Percentiles rank a stretch among this genome's conserved stretches.
Evolutionary conservation across 2,113 vertebrate species (phyloP).

Genomic region (Loxodonta africana): DNA sequence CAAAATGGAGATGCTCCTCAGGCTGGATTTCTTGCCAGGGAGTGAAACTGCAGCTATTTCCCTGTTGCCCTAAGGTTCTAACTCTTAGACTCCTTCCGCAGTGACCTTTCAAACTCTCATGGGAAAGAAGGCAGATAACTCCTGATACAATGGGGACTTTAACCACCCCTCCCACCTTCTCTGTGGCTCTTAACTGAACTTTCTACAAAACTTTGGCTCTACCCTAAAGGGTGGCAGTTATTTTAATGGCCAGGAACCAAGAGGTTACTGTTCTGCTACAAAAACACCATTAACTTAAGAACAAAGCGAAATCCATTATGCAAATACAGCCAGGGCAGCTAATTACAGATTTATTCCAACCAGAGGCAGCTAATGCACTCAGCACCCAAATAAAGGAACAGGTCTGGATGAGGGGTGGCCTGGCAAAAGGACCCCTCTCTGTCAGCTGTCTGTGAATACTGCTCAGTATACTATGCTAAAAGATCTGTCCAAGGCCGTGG

Average conservation of each 20-base stretch:
- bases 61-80: not conserved
- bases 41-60: not conserved
- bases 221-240: constrained; percentile 72
- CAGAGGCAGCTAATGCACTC: constrained; percentile 76
- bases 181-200: constrained; percentile 68
- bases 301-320: constrained; percentile 86
- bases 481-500: not conserved
- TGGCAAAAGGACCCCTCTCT: constrained; percentile 42
- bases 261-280: constrained; percentile 83
- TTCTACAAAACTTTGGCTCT: constrained; percentile 63
- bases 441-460: constrained; percentile 52
- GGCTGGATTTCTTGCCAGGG: not conserved
- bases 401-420: constrained; percentile 63
- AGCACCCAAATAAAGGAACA: constrained; percentile 78
- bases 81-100: not conserved
- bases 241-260: constrained; percentile 81
- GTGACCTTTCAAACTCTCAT: not conserved
- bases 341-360: constrained; percentile 81
- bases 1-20: not conserved
- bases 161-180: constrained; percentile 12
- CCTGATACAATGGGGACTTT: not conserved
- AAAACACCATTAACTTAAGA: constrained; percentile 86
- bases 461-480: constrained; percentile 5
- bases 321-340: constrained; percentile 82
- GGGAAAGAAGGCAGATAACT: constrained; percentile 3